Conservation (phyloP, 2,888 invertebrate genomes). For the Dynastes maya region DNA sequence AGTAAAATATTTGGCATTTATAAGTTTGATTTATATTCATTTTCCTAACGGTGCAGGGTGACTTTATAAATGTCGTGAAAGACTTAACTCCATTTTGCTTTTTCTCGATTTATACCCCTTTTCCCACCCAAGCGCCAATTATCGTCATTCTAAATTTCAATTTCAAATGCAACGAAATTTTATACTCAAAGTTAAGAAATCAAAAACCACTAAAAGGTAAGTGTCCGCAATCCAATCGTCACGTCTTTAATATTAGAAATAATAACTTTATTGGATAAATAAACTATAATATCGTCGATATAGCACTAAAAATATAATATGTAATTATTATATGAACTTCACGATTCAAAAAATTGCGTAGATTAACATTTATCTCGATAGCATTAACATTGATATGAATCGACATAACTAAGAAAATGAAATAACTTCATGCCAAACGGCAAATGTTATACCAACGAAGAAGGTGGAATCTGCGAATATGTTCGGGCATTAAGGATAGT, state of each 20-base stretch:
- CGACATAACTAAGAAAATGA: slow-evolving; percentile 18
- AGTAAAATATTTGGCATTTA: too few species aligned
- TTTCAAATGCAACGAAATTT: too few species aligned
- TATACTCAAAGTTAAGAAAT: too few species aligned
- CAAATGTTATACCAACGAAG: slow-evolving; percentile 22
- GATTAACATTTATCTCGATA: slow-evolving; percentile 16
- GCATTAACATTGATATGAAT: slow-evolving; percentile 21
- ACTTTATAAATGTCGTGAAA: too few species aligned
- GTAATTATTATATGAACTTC: slow-evolving; percentile 12
- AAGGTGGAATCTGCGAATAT: slow-evolving; percentile 31
- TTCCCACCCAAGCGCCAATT: too few species aligned
- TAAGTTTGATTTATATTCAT: too few species aligned
- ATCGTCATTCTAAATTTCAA: too few species aligned
- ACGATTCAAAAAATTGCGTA: slow-evolving; percentile 13
- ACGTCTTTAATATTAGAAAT: slow-evolving; percentile 1
- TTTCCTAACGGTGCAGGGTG: too few species aligned
- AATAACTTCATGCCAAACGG: slow-evolving; percentile 37
- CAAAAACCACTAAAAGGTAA: too few species aligned
- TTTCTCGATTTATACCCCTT: too few species aligned
- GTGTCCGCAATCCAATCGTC: neutral
- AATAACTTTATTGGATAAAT: slow-evolving; percentile 17
- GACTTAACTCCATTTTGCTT: too few species aligned
- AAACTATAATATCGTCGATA: neutral
- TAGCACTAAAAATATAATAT: slow-evolving; percentile 1
- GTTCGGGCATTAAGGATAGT: slow-evolving; percentile 16